Conservation (phyloP, 2,113 vertebrate genomes). For the Pangasianodon hypophthalmus region DNA sequence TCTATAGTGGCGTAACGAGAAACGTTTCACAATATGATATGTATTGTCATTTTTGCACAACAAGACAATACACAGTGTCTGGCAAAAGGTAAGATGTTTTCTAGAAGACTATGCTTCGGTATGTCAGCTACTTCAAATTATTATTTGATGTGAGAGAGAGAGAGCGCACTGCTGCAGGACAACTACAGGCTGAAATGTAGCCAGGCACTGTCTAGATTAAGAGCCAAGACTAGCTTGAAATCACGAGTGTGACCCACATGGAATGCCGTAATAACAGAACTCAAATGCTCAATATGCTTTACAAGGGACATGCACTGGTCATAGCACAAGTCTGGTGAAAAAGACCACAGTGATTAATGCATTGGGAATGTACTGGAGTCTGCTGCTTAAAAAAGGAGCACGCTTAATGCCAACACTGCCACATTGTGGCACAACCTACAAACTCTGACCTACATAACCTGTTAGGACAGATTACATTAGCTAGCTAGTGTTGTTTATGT, state of each 20-base stretch:
- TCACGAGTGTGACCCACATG: background rate
- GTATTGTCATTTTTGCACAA: background rate
- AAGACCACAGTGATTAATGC: background rate
- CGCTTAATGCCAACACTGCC: background rate
- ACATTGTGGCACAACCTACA: background rate
- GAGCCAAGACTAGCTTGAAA: background rate
- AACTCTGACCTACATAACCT: background rate
- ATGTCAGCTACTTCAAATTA: background rate
- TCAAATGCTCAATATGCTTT: background rate
- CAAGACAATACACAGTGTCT: background rate
- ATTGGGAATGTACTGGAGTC: background rate
- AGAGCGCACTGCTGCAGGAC: background rate
- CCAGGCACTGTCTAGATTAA: background rate
- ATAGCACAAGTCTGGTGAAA: background rate
- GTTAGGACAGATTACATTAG: background rate
- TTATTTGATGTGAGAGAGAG: background rate
- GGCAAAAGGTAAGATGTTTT: background rate
- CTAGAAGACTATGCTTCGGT: background rate
- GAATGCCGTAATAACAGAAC: background rate
- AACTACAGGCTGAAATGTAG: background rate
- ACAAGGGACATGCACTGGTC: background rate
- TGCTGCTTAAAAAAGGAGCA: background rate
- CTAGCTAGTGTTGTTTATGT: background rate
- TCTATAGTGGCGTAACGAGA: background rate
- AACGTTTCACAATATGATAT: background rate